Percentiles rank a stretch among this genome's conserved stretches.
Evolutionary conservation across 2,113 vertebrate genomes (phyloP).

Genomic region (Brienomyrus brachyistius): DNA sequence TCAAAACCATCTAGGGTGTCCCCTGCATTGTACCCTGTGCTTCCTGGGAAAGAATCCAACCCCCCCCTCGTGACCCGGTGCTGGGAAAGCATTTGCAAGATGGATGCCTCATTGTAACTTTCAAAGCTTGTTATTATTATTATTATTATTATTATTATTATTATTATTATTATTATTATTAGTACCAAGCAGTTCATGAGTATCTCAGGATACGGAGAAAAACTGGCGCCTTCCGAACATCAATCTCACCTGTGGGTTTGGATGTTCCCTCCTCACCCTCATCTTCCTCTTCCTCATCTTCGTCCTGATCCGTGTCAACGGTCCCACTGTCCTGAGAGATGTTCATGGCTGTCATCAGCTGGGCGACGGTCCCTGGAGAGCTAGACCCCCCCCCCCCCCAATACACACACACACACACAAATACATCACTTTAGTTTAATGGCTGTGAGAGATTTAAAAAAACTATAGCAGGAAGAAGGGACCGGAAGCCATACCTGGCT

Average conservation of each 20-base stretch:
- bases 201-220: not conserved
- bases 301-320: slow-evolving; percentile 32
- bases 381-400: no score
- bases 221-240: not conserved
- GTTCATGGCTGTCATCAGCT: slow-evolving; percentile 81
- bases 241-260: slow-evolving; percentile 6
- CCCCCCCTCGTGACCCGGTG: not conserved
- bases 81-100: not conserved
- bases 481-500: slow-evolving; percentile 43
- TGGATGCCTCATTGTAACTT: not conserved
- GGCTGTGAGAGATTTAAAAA: not conserved
- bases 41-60: not conserved
- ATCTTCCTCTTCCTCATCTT: not conserved
- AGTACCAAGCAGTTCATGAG: not conserved
- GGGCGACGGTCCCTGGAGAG: slow-evolving; percentile 64
- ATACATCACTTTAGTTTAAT: not conserved
- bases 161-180: not conserved
- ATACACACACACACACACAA: not conserved
- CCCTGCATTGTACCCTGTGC: not conserved
- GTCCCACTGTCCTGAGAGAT: slow-evolving; percentile 61
- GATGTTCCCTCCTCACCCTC: not conserved
- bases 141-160: not conserved
- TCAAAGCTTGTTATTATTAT: not conserved
- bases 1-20: not conserved
- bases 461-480: not conserved